These are phyloP conservation scores for Anagrus nilaparvatae DNA, from an alignment of 1,140 invertebrate genomes.

Conservation along the genomic window DNA sequence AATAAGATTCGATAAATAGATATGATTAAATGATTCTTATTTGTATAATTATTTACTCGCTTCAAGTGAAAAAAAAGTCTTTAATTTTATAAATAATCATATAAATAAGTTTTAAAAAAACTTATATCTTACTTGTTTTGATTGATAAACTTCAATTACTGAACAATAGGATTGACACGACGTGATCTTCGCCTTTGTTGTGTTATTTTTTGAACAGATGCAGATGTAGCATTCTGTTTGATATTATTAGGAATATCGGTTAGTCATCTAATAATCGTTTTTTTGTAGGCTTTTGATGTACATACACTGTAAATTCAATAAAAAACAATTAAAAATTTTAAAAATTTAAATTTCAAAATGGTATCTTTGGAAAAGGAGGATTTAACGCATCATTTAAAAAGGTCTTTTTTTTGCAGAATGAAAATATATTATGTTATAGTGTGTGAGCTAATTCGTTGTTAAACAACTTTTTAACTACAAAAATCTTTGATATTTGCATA, in stretches of 20 bases:
- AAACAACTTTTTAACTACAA: no score
- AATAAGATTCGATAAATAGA: neutral
- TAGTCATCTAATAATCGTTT: slow-evolving; percentile 47
- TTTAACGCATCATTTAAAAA: no score
- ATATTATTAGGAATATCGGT: slow-evolving; percentile 43
- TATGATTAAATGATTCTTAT: neutral
- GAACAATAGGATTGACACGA: slow-evolving; percentile 38
- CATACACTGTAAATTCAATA: slow-evolving; percentile 41
- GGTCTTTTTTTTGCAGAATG: no score
- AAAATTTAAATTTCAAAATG: neutral
- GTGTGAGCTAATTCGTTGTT: no score
- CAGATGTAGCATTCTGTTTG: slow-evolving; percentile 11
- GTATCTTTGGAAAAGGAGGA: no score
- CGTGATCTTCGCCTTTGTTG: slow-evolving; percentile 36
- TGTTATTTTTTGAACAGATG: slow-evolving; percentile 31
- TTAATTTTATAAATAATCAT: neutral
- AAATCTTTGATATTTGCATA: no score
- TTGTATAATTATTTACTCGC: neutral
- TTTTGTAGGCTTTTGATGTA: slow-evolving; percentile 43
- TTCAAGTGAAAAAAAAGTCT: neutral
- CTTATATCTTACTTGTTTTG: no score
- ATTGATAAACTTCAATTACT: no score
- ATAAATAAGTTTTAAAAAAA: no score
- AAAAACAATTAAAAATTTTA: slow-evolving; percentile 31
- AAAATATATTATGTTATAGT: no score